These are phyloP conservation scores for Porites divaricata DNA, from an alignment of 92 coral and sea anemone genomes.

Conservation along the genomic window DNA sequence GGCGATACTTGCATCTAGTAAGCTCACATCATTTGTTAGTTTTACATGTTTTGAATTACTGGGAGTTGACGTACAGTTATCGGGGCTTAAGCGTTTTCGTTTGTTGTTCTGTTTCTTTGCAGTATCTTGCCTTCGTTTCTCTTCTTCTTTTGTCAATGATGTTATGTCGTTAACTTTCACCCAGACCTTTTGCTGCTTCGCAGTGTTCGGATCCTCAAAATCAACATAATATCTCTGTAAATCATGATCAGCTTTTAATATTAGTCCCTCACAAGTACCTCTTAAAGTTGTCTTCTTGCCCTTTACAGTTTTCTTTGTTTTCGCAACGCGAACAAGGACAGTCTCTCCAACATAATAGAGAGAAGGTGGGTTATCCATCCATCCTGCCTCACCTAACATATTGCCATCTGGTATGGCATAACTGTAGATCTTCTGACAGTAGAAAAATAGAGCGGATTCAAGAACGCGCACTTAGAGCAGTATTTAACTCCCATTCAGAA, in stretches of 20 bases:
- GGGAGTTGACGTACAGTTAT: constrained; percentile 16
- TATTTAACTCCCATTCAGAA: too few relatives aligned
- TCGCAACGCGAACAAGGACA: constrained; percentile 36
- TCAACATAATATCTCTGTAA: constrained; percentile 41
- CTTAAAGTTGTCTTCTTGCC: too few relatives aligned
- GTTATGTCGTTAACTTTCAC: constrained; percentile 40
- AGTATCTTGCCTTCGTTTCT: constrained; percentile 31
- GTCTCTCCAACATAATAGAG: constrained; percentile 38
- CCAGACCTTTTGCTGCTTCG: constrained; percentile 30
- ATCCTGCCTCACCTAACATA: too few relatives aligned
- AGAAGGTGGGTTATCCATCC: too few relatives aligned
- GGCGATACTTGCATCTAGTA: constrained; percentile 34
- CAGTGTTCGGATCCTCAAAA: constrained; percentile 39
- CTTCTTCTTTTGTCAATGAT: constrained; percentile 39
- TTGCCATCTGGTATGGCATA: too few relatives aligned
- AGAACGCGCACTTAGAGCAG: too few relatives aligned
- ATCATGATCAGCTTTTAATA: constrained; percentile 37
- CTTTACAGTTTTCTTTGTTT: constrained; percentile 43
- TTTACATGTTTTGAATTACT: constrained; percentile 27
- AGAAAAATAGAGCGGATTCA: too few relatives aligned
- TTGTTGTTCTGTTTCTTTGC: constrained; percentile 19
- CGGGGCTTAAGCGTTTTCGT: constrained; percentile 8
- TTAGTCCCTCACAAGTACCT: constrained; percentile 36
- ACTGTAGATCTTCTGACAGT: too few relatives aligned
- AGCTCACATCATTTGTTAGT: constrained; percentile 5